Conservation (phyloP, 2,888 invertebrate species). For the Eilema caniola region DNA sequence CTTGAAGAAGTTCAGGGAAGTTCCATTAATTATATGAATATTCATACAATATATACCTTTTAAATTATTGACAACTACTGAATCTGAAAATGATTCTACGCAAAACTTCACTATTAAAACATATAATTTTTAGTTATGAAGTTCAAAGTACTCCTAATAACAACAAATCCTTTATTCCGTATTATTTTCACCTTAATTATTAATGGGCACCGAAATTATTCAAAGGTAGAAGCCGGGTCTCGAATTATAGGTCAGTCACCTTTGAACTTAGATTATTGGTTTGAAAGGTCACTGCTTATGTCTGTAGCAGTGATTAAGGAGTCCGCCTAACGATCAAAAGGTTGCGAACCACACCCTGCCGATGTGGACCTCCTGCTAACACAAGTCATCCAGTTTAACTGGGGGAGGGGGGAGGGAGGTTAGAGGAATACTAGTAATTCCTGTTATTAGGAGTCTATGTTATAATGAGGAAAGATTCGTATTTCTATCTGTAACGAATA, state of each 20-base stretch:
- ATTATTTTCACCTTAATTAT: conserved; percentile 13
- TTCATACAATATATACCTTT: neutral
- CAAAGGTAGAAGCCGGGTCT: conserved; percentile 4
- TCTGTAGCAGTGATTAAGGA: too few species aligned
- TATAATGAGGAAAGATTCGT: too few species aligned
- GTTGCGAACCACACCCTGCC: too few species aligned
- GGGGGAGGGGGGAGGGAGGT: too few species aligned
- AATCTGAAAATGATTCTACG: neutral
- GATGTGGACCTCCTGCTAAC: too few species aligned
- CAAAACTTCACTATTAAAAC: neutral
- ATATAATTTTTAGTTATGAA: neutral
- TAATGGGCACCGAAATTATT: conserved; percentile 12
- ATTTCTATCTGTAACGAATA: too few species aligned
- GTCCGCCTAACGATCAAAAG: too few species aligned
- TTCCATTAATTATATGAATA: neutral
- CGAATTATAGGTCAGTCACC: conserved; percentile 17
- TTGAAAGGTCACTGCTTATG: conserved; percentile 14
- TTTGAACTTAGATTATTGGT: conserved; percentile 13
- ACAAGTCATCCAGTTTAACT: too few species aligned
- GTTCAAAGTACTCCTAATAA: neutral
- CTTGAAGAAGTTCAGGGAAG: neutral
- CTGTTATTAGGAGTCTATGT: too few species aligned
- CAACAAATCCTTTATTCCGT: conserved; percentile 8
- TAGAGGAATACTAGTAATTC: too few species aligned
- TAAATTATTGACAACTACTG: neutral